A percentile compares a stretch with the other conserved stretches of the same genome.
Conservation (phyloP, 2,888 invertebrate genomes). For the Acrobasis repandana region DNA sequence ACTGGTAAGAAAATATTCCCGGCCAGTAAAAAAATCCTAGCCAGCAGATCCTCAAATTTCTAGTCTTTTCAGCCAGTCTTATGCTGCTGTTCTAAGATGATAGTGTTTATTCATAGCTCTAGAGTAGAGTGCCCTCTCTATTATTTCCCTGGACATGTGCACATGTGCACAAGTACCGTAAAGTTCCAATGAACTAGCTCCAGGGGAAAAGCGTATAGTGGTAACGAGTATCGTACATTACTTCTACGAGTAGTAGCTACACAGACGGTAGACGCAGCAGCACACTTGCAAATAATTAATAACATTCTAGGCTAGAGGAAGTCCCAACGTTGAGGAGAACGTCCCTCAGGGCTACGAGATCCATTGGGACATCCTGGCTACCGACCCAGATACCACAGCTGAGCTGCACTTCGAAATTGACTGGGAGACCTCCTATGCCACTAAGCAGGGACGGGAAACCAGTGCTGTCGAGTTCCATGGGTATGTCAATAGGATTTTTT, state of each 20-base stretch:
- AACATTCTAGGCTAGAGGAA: slow-evolving; percentile 63
- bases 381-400: slow-evolving; percentile 84
- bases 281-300: not conserved
- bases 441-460: slow-evolving; percentile 78
- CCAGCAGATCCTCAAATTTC: too few relatives aligned
- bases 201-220: too few relatives aligned
- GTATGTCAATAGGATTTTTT: slow-evolving; percentile 40
- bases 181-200: too few relatives aligned
- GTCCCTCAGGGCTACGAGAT: slow-evolving; percentile 62
- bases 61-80: too few relatives aligned
- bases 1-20: slow-evolving; percentile 71
- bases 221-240: too few relatives aligned
- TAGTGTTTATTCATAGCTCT: too few relatives aligned
- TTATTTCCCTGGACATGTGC: too few relatives aligned
- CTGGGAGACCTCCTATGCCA: slow-evolving; percentile 83
- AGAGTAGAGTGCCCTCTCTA: too few relatives aligned
- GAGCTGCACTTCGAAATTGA: slow-evolving; percentile 81
- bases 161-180: too few relatives aligned
- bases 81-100: too few relatives aligned
- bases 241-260: too few relatives aligned
- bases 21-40: not conserved
- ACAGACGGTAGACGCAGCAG: not conserved
- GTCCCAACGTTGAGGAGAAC: slow-evolving; percentile 82
- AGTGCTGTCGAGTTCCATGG: slow-evolving; percentile 50
- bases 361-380: slow-evolving; percentile 72